phyloP scores from a whole-genome alignment of 2,888 invertebrate genomes.

The Dinocampus coccinellae region DNA sequence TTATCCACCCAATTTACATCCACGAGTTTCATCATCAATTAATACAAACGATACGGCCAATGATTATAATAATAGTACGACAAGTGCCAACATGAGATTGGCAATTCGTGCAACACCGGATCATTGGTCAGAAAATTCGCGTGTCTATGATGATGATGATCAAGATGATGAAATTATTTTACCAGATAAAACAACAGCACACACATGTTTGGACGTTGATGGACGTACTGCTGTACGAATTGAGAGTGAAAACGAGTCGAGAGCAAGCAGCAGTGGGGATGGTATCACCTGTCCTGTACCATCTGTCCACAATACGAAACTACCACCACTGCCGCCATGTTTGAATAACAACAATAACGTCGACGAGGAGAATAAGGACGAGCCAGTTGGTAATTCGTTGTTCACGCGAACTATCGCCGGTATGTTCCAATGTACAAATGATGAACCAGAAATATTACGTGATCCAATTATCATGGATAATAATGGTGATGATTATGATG shows the following conservation, averaged over 20 bases:
- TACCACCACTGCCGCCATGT: constrained; percentile 41
- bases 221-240: constrained; percentile 22
- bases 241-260: constrained; percentile 35
- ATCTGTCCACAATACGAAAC: constrained; percentile 54
- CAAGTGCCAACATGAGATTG: background rate
- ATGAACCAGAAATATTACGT: constrained; percentile 13
- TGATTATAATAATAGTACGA: background rate
- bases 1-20: background rate
- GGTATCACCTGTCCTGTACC: constrained; percentile 59
- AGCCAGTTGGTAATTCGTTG: constrained; percentile 55
- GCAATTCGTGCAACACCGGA: constrained; percentile 32
- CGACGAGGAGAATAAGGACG: background rate
- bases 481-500: constrained; percentile 25
- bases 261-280: constrained; percentile 52
- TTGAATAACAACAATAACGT: background rate
- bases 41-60: background rate
- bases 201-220: background rate
- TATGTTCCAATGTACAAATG: constrained; percentile 25
- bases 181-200: constrained; percentile 5
- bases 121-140: constrained; percentile 38
- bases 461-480: background rate
- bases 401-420: constrained; percentile 50
- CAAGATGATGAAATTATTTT: constrained; percentile 12
- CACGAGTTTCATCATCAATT: background rate
- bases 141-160: background rate